These are phyloP conservation scores for Atta colombica DNA, from an alignment of 1,140 invertebrate genomes.

Conservation along the genomic window DNA sequence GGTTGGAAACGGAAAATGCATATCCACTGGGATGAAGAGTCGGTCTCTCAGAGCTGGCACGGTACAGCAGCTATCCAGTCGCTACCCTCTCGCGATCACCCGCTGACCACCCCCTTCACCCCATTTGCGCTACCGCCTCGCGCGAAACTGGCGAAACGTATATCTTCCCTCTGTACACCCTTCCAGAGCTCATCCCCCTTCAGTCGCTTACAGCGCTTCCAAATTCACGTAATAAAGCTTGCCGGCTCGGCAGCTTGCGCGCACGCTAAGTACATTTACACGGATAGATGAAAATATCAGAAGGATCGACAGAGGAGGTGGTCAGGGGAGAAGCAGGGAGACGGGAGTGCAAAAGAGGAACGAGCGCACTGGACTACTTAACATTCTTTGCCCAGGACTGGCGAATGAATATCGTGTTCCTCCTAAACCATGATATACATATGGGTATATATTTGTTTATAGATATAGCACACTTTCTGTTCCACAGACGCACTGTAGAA, in stretches of 20 bases:
- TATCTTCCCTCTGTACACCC: slow-evolving; percentile 64
- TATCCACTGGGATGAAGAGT: slow-evolving; percentile 75
- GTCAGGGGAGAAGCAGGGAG: neutral
- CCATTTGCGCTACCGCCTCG: slow-evolving; percentile 20
- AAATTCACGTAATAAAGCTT: slow-evolving; percentile 79
- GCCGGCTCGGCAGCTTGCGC: slow-evolving; percentile 61
- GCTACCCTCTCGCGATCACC: slow-evolving; percentile 49
- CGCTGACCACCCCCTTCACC: neutral
- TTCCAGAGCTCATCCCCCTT: slow-evolving; percentile 31
- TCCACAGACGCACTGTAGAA: neutral
- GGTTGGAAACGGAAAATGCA: slow-evolving; percentile 72
- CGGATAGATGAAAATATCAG: slow-evolving; percentile 78
- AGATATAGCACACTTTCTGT: slow-evolving; percentile 62
- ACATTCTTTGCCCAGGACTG: slow-evolving; percentile 72
- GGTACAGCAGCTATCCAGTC: slow-evolving; percentile 73
- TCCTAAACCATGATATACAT: slow-evolving; percentile 42
- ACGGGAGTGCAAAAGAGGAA: slow-evolving; percentile 29
- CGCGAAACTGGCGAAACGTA: slow-evolving; percentile 73
- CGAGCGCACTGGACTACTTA: slow-evolving; percentile 67
- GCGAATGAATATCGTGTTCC: slow-evolving; percentile 64
- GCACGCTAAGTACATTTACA: slow-evolving; percentile 77
- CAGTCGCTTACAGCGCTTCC: slow-evolving; percentile 76
- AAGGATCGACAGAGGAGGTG: slow-evolving; percentile 68
- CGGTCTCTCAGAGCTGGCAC: slow-evolving; percentile 74
- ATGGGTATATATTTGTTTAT: slow-evolving; percentile 68